Percentiles rank a stretch among this genome's conserved stretches.
Conservation (phyloP, 2,888 invertebrate species). For the Salticus scenicus region DNA sequence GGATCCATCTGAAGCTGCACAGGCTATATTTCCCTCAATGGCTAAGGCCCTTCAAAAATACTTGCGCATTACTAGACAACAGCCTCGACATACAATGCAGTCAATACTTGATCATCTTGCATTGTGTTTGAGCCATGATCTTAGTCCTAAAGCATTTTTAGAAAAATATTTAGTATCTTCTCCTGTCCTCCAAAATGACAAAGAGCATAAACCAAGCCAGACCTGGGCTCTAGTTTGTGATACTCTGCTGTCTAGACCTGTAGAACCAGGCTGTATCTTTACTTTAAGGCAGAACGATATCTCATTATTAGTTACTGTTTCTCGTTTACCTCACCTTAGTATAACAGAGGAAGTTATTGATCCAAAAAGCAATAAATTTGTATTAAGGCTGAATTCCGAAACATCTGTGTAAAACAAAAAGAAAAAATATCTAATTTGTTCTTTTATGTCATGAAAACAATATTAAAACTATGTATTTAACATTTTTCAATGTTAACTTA, state of each 20-base stretch:
- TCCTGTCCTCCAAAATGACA: slow-evolving; percentile 88
- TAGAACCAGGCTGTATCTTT: slow-evolving; percentile 89
- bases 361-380: slow-evolving; percentile 96
- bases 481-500: no score
- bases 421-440: no score
- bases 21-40: slow-evolving; percentile 97
- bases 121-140: slow-evolving; percentile 92
- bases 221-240: slow-evolving; percentile 98
- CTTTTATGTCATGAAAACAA: no score
- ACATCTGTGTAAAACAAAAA: slow-evolving; percentile 87
- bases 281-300: slow-evolving; percentile 95
- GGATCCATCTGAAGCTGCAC: slow-evolving; percentile 96
- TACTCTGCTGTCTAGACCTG: slow-evolving; percentile 89
- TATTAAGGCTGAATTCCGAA: slow-evolving; percentile 94
- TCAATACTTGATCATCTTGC: slow-evolving; percentile 92
- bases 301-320: slow-evolving; percentile 89
- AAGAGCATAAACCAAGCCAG: slow-evolving; percentile 87
- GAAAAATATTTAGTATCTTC: slow-evolving; percentile 92
- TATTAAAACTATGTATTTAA: no score
- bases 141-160: slow-evolving; percentile 94
- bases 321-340: slow-evolving; percentile 93
- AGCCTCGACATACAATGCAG: slow-evolving; percentile 95
- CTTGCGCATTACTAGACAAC: slow-evolving; percentile 94
- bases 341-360: slow-evolving; percentile 96
- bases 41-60: slow-evolving; percentile 97